phyloP scores from a whole-genome alignment of 2,113 vertebrate species.

The Orientallactaga bullata region DNA sequence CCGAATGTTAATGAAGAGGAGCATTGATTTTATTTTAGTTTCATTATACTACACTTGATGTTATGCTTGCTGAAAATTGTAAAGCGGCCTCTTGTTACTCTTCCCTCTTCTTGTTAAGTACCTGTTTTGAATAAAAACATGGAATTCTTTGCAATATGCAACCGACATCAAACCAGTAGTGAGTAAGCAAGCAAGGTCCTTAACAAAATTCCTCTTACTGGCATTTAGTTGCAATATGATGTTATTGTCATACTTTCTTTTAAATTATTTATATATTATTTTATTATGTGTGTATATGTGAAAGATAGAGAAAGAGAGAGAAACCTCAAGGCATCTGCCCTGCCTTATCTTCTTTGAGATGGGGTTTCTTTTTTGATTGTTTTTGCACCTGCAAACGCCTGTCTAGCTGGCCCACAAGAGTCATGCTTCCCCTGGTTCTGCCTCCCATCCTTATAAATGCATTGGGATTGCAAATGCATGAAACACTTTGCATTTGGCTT shows the following conservation, averaged over 20 bases:
- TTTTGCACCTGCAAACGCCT: no score
- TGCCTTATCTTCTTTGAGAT: no score
- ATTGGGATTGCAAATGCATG: no score
- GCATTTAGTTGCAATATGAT: slow-evolving; percentile 9
- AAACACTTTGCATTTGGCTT: no score
- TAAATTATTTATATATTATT: neutral
- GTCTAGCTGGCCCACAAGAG: no score
- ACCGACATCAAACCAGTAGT: neutral
- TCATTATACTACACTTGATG: slow-evolving; percentile 61
- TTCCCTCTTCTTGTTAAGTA: slow-evolving; percentile 27
- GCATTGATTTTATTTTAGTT: slow-evolving; percentile 74
- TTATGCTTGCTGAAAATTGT: slow-evolving; percentile 29
- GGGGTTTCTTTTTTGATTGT: no score
- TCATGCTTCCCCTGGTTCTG: no score
- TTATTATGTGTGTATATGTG: no score
- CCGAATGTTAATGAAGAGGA: slow-evolving; percentile 75
- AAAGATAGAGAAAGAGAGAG: no score
- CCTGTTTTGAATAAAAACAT: slow-evolving; percentile 24
- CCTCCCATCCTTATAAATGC: no score
- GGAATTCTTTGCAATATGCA: neutral
- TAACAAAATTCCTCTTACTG: neutral
- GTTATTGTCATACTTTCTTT: slow-evolving; percentile 25
- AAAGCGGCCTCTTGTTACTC: neutral
- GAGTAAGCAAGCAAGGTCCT: slow-evolving; percentile 45
- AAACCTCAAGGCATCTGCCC: no score